These are phyloP conservation scores for Seriola aureovittata DNA, from an alignment of 2,113 vertebrate species.

Conservation along the genomic window DNA sequence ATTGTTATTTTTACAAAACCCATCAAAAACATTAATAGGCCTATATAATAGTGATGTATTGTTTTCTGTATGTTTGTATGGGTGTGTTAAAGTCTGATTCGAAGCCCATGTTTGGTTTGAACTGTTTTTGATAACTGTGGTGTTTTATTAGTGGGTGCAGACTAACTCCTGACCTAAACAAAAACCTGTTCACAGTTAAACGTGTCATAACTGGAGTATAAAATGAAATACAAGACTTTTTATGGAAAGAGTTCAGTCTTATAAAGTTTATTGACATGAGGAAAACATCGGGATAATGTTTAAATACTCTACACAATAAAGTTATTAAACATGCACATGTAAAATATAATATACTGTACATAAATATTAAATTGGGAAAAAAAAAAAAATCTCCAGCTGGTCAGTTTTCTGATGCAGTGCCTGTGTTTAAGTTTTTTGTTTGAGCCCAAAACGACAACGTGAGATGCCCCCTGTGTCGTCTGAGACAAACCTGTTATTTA, in stretches of 20 bases:
- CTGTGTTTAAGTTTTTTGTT: constrained; percentile 21
- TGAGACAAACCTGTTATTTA: constrained; percentile 32
- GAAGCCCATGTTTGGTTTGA: not conserved
- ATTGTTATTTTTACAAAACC: too few relatives aligned
- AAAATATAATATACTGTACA: constrained; percentile 76
- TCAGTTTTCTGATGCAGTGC: constrained; percentile 40
- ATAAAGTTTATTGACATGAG: constrained; percentile 83
- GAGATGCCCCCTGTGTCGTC: not conserved
- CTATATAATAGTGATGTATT: not conserved
- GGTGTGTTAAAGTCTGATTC: too few relatives aligned
- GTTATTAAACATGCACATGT: constrained; percentile 80
- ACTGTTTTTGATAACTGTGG: not conserved
- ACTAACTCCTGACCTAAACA: constrained; percentile 47
- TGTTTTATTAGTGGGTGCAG: constrained; percentile 6
- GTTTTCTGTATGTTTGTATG: not conserved
- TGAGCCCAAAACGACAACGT: not conserved
- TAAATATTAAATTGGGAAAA: constrained; percentile 64
- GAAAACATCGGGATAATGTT: constrained; percentile 77
- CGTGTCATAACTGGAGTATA: constrained; percentile 16
- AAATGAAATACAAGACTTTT: constrained; percentile 62
- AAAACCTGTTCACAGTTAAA: constrained; percentile 36
- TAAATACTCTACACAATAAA: constrained; percentile 86
- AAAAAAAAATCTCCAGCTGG: constrained; percentile 19
- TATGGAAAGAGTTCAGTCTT: constrained; percentile 61
- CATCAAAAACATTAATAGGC: too few relatives aligned